Evolutionary conservation across 2,797 vertebrate species (phyloP).

Genomic region (Melanotaenia trifasciata): DNA sequence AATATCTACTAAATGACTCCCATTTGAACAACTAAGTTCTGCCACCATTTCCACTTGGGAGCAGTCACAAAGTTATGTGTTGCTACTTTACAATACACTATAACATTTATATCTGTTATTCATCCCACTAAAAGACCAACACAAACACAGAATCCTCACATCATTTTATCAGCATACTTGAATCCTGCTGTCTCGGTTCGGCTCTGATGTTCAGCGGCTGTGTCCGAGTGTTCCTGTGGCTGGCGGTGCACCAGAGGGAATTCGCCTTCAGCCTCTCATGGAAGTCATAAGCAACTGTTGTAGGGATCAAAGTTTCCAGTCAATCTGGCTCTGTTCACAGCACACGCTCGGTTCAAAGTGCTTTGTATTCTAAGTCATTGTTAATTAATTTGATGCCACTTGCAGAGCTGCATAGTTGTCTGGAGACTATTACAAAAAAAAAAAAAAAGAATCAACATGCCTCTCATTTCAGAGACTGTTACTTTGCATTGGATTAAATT

Average conservation of each 20-base stretch:
- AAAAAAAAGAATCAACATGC: conserved; percentile 28
- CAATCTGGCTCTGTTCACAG: conserved; percentile 78
- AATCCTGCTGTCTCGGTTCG: not conserved
- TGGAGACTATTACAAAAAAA: conserved; percentile 50
- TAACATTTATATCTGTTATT: not conserved
- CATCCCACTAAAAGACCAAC: not conserved
- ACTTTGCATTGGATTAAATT: conserved; percentile 30
- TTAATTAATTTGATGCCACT: conserved; percentile 86
- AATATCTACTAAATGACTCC: too few species aligned
- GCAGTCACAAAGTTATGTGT: not conserved
- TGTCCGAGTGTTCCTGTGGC: conserved; percentile 34
- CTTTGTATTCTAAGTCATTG: conserved; percentile 87
- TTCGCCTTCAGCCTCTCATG: conserved; percentile 65
- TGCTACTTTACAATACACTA: not conserved
- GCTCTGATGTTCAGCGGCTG: conserved; percentile 5
- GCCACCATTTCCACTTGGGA: not conserved
- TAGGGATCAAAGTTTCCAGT: conserved; percentile 80
- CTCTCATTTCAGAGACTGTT: conserved; percentile 26
- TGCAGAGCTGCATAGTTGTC: conserved; percentile 72
- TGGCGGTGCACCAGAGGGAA: conserved; percentile 74
- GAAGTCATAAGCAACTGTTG: conserved; percentile 74
- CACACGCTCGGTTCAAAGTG: conserved; percentile 78
- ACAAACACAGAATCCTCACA: not conserved
- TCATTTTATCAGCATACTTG: not conserved
- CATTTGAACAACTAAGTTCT: too few species aligned